Evolutionary conservation across 2,113 vertebrate species (phyloP).

Genomic region (Dromaius novaehollandiae): DNA sequence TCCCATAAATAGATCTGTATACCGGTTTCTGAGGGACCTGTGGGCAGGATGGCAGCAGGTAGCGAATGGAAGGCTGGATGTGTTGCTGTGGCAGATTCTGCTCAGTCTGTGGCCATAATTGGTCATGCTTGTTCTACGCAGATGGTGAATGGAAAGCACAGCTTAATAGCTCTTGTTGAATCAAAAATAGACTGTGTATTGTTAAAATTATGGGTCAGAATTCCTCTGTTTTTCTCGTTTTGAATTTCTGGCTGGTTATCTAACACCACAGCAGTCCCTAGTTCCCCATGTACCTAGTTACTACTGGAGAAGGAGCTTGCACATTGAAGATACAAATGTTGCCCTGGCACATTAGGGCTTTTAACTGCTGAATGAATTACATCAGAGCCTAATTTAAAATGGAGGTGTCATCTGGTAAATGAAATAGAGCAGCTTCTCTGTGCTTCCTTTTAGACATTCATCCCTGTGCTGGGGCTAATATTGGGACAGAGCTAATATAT

Average conservation of each 20-base stretch:
- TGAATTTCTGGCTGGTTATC: not conserved
- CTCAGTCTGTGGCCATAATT: not conserved
- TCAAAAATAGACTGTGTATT: rapidly evolving
- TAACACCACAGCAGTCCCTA: not conserved
- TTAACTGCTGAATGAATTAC: not conserved
- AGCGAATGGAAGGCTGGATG: rapidly evolving
- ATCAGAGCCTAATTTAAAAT: not conserved
- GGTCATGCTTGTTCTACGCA: not conserved
- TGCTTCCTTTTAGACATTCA: not conserved
- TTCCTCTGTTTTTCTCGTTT: not conserved
- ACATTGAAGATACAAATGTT: not conserved
- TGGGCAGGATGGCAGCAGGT: not conserved
- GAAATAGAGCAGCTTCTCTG: not conserved
- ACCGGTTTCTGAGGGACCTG: rapidly evolving
- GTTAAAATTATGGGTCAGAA: rapidly evolving
- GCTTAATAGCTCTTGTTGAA: not conserved
- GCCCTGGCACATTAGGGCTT: not conserved
- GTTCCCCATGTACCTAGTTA: rapidly evolving
- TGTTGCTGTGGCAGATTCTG: rapidly evolving
- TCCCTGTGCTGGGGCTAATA: not conserved
- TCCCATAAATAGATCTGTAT: rapidly evolving
- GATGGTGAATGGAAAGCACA: not conserved
- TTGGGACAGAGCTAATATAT: not conserved
- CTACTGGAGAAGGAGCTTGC: not conserved
- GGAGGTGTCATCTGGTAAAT: not conserved